Conservation (phyloP, 1,140 invertebrate genomes). For the Microplitis demolitor region DNA sequence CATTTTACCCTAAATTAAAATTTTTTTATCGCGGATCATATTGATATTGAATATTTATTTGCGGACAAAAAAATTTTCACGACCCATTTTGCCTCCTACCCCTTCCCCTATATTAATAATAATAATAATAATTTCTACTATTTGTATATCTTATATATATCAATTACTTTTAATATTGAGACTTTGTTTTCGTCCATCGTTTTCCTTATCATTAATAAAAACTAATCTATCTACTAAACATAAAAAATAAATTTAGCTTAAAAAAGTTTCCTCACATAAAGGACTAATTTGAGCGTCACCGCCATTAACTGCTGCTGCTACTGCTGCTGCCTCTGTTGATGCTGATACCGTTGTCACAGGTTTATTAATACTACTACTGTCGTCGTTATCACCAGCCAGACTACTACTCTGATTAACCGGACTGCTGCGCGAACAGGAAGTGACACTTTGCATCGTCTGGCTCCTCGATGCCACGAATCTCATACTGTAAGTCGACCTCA, state of each 20-base stretch:
- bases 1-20: too few relatives aligned
- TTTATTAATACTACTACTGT: background rate
- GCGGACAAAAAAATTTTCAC: too few relatives aligned
- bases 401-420: constrained; percentile 43
- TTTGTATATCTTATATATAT: too few relatives aligned
- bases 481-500: constrained; percentile 55
- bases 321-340: constrained; percentile 33
- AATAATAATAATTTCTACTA: too few relatives aligned
- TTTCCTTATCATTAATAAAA: background rate
- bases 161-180: too few relatives aligned
- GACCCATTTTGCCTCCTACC: too few relatives aligned
- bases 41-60: too few relatives aligned
- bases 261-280: constrained; percentile 57
- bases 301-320: constrained; percentile 53
- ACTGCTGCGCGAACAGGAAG: constrained; percentile 57
- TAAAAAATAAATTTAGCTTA: constrained; percentile 48
- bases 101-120: too few relatives aligned
- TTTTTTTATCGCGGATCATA: too few relatives aligned
- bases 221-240: background rate
- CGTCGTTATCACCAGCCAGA: constrained; percentile 23
- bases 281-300: constrained; percentile 49
- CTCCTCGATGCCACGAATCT: constrained; percentile 54
- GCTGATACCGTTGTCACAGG: too few relatives aligned
- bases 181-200: background rate
- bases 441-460: constrained; percentile 62